These are phyloP conservation scores for Rhizoglyphus robini DNA, from an alignment of 1,140 invertebrate species.

Conservation along the genomic window DNA sequence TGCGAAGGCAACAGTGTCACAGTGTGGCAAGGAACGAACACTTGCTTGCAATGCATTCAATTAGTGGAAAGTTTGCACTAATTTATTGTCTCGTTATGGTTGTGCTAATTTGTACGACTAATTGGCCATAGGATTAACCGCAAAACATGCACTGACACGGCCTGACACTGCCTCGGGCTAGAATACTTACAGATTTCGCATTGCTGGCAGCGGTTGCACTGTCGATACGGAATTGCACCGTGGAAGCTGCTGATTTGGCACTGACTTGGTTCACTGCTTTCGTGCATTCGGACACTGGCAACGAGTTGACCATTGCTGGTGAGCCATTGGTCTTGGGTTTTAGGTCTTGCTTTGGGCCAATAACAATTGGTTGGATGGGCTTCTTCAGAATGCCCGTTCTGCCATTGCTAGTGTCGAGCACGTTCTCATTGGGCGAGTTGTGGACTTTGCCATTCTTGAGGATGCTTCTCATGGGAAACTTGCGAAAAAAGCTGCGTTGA, in stretches of 20 bases:
- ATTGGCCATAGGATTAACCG: no score
- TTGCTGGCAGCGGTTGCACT: not conserved
- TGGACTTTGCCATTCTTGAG: conserved; percentile 8
- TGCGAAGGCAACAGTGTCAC: no score
- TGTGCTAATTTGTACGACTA: no score
- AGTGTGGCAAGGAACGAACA: no score
- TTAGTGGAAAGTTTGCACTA: no score
- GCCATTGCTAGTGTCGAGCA: not conserved
- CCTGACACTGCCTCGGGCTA: no score
- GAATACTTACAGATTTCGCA: conserved; percentile 5
- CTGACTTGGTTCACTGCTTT: not conserved
- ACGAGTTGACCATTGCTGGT: not conserved
- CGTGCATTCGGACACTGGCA: not conserved
- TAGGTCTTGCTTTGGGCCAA: no score
- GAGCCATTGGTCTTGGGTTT: no score
- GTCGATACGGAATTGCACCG: not conserved
- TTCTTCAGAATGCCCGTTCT: not conserved
- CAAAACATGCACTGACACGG: no score
- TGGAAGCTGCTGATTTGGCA: conserved; percentile 2
- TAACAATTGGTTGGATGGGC: not conserved
- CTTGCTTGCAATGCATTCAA: no score
- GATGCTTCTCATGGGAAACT: conserved; percentile 1
- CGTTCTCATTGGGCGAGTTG: not conserved
- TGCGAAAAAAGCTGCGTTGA: not conserved
- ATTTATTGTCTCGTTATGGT: no score